Conservation (phyloP, 2,888 invertebrate genomes). For the Conistra vaccinii region DNA sequence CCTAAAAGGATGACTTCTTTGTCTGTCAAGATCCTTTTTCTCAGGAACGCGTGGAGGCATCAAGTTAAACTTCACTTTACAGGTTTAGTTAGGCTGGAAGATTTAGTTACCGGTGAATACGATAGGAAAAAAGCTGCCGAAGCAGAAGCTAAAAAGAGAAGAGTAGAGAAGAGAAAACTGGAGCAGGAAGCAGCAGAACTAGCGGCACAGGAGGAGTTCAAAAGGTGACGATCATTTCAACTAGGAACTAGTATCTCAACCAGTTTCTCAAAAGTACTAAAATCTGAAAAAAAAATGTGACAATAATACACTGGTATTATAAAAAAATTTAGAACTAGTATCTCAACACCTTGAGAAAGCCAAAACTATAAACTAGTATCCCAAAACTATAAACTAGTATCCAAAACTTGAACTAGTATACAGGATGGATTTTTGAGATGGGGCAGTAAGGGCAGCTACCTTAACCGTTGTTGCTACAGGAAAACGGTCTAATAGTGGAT, state of each 20-base stretch:
- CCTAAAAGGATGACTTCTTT: too few relatives aligned
- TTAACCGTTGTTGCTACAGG: too few relatives aligned
- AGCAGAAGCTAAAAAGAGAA: conserved; percentile 78
- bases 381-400: not conserved
- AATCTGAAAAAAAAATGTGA: not conserved
- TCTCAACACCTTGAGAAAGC: not conserved
- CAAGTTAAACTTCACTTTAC: too few relatives aligned
- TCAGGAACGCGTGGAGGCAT: too few relatives aligned
- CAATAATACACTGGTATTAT: not conserved
- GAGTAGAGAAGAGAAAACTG: conserved; percentile 79
- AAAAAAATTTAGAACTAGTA: not conserved
- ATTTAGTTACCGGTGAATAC: conserved; percentile 91
- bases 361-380: not conserved
- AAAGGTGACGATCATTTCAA: conserved; percentile 70
- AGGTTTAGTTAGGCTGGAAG: conserved; percentile 89
- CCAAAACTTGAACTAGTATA: too few relatives aligned
- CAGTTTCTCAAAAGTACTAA: not conserved
- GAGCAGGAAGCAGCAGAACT: conserved; percentile 79
- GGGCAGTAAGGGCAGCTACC: too few relatives aligned
- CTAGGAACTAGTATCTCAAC: not conserved
- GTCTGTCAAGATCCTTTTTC: too few relatives aligned
- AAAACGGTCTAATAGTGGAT: too few relatives aligned
- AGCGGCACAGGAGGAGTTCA: conserved; percentile 80
- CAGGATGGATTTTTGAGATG: too few relatives aligned
- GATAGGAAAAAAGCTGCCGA: conserved; percentile 82